Conservation (phyloP, 2,113 vertebrate genomes). For the Isichthys henryi region DNA sequence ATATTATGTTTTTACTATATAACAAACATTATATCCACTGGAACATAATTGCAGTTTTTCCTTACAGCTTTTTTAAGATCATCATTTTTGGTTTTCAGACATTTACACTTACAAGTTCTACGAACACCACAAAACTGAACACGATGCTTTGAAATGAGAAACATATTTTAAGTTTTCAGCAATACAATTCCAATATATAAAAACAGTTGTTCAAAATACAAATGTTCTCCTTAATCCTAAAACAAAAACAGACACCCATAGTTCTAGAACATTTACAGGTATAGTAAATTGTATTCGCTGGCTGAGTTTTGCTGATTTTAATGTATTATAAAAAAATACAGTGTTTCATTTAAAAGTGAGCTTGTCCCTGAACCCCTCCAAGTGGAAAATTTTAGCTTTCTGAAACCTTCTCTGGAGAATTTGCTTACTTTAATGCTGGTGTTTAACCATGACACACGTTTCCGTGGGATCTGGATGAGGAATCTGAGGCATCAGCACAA, state of each 20-base stretch:
- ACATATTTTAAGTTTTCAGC: background rate
- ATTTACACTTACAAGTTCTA: background rate
- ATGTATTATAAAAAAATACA: background rate
- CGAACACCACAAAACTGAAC: background rate
- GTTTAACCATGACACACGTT: background rate
- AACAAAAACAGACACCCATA: constrained; percentile 18
- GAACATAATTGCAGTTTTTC: background rate
- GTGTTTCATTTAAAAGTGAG: background rate
- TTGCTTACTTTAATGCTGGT: constrained; percentile 23
- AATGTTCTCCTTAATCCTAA: background rate
- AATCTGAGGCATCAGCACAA: constrained; percentile 10
- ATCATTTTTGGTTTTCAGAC: background rate
- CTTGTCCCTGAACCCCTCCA: constrained; percentile 3
- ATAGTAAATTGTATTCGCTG: background rate
- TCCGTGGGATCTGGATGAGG: background rate
- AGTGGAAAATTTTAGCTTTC: background rate
- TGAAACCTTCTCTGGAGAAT: constrained; percentile 20
- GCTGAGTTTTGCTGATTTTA: constrained; percentile 21
- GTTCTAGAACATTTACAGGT: constrained; percentile 19
- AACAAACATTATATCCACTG: background rate
- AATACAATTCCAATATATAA: background rate
- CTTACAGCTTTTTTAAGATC: background rate
- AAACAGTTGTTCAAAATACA: background rate
- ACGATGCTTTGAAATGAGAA: background rate
- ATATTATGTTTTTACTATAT: background rate